Conservation (phyloP, 1,140 invertebrate species). For the Aphaenogaster ashmeadi region DNA sequence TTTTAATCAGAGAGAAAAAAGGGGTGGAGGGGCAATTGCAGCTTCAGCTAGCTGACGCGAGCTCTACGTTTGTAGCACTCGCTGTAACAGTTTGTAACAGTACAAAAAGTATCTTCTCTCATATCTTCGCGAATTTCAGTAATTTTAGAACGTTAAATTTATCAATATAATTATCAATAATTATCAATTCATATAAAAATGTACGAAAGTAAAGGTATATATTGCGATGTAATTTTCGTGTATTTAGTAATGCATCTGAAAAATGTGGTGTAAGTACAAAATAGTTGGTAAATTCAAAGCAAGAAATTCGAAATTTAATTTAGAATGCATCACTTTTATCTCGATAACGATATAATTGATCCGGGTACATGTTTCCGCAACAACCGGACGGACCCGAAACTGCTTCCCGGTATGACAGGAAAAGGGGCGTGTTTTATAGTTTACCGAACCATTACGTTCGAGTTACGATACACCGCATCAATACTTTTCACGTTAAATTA, state of each 20-base stretch:
- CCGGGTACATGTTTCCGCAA: not conserved
- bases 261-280: not conserved
- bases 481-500: not conserved
- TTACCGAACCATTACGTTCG: constrained; percentile 8
- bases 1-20: constrained; percentile 12
- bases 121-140: not conserved
- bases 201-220: not conserved
- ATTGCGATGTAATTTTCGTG: not conserved
- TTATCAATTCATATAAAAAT: not conserved
- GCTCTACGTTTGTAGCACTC: not conserved
- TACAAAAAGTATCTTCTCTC: not conserved
- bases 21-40: not conserved
- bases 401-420: constrained; percentile 33
- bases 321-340: not conserved
- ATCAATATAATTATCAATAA: not conserved
- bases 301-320: constrained; percentile 3
- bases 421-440: constrained; percentile 14
- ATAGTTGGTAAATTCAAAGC: not conserved
- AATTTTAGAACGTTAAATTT: not conserved
- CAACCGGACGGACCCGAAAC: constrained; percentile 6
- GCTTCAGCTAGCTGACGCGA: not conserved
- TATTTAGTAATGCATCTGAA: not conserved
- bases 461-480: constrained; percentile 6
- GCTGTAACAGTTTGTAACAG: not conserved
- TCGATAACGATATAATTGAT: constrained; percentile 15